Conservation (phyloP, 2,888 invertebrate genomes). For the Ditylenchus weischeri region DNA sequence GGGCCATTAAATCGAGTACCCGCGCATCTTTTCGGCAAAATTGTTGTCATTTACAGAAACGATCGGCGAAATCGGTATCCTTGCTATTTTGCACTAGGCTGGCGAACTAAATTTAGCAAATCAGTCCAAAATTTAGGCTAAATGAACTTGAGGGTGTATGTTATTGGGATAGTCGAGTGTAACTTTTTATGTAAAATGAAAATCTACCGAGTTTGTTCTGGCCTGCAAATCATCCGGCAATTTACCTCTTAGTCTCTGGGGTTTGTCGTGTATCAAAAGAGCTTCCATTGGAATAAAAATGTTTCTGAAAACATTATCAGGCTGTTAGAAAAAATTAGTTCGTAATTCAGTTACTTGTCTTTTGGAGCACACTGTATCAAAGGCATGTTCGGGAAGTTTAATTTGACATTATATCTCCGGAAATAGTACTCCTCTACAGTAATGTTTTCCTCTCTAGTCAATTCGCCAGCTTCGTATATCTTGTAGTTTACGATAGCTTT, state of each 20-base stretch:
- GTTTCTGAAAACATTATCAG: conserved; percentile 9
- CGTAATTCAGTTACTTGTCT: conserved; percentile 4
- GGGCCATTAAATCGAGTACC: too few relatives aligned
- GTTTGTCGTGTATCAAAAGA: conserved; percentile 15
- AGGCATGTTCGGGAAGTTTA: conserved; percentile 26
- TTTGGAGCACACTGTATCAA: conserved; percentile 9
- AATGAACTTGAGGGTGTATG: too few relatives aligned
- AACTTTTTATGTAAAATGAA: neutral
- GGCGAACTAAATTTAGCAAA: neutral
- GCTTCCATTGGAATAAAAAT: conserved; percentile 24
- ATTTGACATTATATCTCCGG: neutral
- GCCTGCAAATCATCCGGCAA: conserved; percentile 27
- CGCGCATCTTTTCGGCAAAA: too few relatives aligned
- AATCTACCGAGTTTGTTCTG: conserved; percentile 9
- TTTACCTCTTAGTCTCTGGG: conserved; percentile 25
- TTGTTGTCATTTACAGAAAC: too few relatives aligned
- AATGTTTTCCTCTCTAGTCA: neutral
- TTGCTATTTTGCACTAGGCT: too few relatives aligned
- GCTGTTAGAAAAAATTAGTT: neutral
- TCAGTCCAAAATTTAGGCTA: neutral
- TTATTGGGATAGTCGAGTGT: too few relatives aligned
- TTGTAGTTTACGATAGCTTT: neutral
- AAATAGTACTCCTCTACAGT: conserved; percentile 24
- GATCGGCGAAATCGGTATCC: too few relatives aligned
- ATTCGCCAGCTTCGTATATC: neutral